Base-by-base conservation (phyloP, 2,797 vertebrate genomes). In the Rhadinocentrus ornatus region DNA sequence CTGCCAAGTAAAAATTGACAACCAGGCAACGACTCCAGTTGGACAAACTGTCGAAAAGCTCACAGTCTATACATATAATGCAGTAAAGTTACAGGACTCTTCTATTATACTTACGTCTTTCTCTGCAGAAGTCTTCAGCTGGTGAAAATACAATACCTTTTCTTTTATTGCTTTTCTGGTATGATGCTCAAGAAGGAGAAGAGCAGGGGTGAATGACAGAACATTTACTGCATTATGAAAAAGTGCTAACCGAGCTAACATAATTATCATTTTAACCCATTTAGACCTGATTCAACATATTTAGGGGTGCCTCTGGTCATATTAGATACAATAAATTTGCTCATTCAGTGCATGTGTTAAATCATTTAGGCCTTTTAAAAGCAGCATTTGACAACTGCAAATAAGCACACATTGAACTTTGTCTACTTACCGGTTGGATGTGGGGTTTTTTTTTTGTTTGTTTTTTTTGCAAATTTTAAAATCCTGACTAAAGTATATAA, bases 11-110 rank as follows among this genome's bases (percentile, higher is more conserved):
- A 61, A 79, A 73, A 74, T 79, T 79, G 55, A 46, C 10, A 44
- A 68, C 53, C 64, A 77, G 50, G 46, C 62, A 69, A 65, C 56
- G 35, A 73, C 50, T 57, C 69, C 58, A 58, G 61, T 62, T 78
- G 73, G 79, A 77, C 76, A 71, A 83, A 75, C 66, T 86, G 84
- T 83, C 74, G 76, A 56, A 69, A 41, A 68, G 65, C 62, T 86
- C 74, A 8, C 29, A 57, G 80, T 73, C 65, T 41, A 52, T 31
- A 59, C 70, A 58, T 68, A 31, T 73, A 68, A 78, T 71, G 63
- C 18, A 37, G 54, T 64, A 53, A 58, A 75, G 53, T 75, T 66
- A 62, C 70, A 73, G 60, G 58, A 53, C 69, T 62, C 53, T 54
- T 12, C 1, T 72, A 56, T 62, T 59, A 22, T 18, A 16, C 16